phyloP scores from a whole-genome alignment of 2,113 vertebrate species.

The Alligator mississippiensis region DNA sequence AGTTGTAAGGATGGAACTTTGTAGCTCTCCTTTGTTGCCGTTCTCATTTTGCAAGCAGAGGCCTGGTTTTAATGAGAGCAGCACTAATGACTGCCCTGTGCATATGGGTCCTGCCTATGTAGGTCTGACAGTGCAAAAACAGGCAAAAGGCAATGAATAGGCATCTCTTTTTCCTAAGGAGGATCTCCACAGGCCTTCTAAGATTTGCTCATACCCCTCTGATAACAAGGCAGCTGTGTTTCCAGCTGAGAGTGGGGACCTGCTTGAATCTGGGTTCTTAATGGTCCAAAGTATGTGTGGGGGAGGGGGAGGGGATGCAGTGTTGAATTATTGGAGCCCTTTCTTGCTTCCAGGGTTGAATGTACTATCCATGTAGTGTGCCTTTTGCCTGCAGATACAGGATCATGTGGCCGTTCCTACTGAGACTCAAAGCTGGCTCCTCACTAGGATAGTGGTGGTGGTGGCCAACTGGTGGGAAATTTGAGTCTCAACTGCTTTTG shows the following conservation, averaged over 20 bases:
- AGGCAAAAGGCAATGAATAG: not conserved
- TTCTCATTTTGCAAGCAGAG: not conserved
- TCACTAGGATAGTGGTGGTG: constrained; percentile 10
- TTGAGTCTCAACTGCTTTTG: constrained; percentile 35
- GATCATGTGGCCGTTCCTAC: not conserved
- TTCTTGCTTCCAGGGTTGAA: not conserved
- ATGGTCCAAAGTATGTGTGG: not conserved
- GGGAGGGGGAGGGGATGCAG: not conserved
- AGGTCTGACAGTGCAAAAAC: not conserved
- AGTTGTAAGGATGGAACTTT: not conserved
- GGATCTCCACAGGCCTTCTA: not conserved
- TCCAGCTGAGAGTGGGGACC: not conserved
- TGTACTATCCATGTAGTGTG: fast-evolving
- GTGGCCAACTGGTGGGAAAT: not conserved
- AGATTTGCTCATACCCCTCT: not conserved
- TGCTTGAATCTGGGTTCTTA: not conserved
- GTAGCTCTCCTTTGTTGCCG: not conserved
- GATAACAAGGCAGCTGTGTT: not conserved
- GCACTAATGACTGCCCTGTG: not conserved
- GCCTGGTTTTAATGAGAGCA: not conserved
- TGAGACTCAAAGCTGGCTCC: not conserved
- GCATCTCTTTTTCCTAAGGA: not conserved
- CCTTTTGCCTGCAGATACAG: not conserved
- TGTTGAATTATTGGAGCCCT: not conserved
- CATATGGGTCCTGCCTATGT: not conserved